phyloP scores from a whole-genome alignment of 2,888 invertebrate genomes.

The Tiliacea aurago region DNA sequence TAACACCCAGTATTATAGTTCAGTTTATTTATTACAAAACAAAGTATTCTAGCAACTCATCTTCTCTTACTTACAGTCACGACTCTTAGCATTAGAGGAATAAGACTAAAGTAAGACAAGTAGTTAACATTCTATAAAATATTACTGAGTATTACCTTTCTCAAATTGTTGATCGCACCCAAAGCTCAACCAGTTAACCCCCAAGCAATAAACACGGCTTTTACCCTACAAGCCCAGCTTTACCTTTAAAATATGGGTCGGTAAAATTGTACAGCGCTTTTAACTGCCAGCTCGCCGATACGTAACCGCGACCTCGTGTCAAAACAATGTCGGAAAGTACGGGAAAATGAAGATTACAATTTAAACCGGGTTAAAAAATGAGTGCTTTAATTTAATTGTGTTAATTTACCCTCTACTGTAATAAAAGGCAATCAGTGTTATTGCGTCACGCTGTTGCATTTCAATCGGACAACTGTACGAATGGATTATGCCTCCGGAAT shows the following conservation, averaged over 20 bases:
- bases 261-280: conserved; percentile 65
- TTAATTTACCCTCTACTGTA: conserved; percentile 31
- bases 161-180: conserved; percentile 22
- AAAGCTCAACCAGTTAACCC: conserved; percentile 48
- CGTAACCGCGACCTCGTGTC: conserved; percentile 58
- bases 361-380: conserved; percentile 29
- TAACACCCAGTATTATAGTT: too few species aligned
- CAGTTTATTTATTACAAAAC: too few species aligned
- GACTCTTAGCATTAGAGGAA: neutral
- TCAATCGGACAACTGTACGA: conserved; percentile 20
- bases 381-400: conserved; percentile 35
- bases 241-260: conserved; percentile 55
- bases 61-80: too few species aligned
- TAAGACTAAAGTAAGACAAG: neutral
- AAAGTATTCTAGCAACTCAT: too few species aligned
- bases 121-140: conserved; percentile 3
- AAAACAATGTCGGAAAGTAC: conserved; percentile 50
- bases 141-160: conserved; percentile 22
- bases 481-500: conserved; percentile 10
- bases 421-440: conserved; percentile 36
- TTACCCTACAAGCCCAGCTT: conserved; percentile 41
- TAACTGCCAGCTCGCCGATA: conserved; percentile 55
- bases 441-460: conserved; percentile 21
- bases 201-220: conserved; percentile 56
- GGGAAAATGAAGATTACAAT: conserved; percentile 50